Evolutionary conservation across 2,888 invertebrate species (phyloP), one percentile per base, ranked within the genome.

Genomic region (Acanthosoma haemorrhoidale): DNA sequence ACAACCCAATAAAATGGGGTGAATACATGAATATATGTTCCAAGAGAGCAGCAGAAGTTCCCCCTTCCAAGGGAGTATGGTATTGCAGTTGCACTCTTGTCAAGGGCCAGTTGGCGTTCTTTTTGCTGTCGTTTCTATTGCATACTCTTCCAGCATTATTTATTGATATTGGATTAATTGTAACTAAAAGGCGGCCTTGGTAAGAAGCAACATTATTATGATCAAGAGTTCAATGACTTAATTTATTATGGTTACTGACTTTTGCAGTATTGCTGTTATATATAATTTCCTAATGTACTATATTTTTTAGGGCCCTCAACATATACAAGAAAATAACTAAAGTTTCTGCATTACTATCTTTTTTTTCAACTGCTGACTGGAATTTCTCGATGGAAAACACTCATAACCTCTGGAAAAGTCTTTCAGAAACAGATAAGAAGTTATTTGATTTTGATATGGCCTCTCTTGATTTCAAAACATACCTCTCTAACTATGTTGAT

Each of bases 361-460:
- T 91, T 79, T 94, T 94, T 81, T 87, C 90, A 3, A 87, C 84
- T 13, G 85, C 87, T 73, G 86, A 90, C 73, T 95, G 93, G 93
- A 80, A 81, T 29, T 91, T 91, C 77, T 79, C 82, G 1, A 87
- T 87, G 72, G 80, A 81, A 15, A 86, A 86, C 59, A 84, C 88
- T 0, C 79, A 83, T 15, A 78, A 77, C 2, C 81, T 92, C 76
- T 84, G 87, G 82, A 78, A 79, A 0, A 83, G 83, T 0, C 77
- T 91, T 66, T 81, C 84, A 0, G 79, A 79, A 0, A 80, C 80
- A 8, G 91, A 90, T 77, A 82, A 82, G 69, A 80, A 83, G 18
- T 79, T 87, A 3, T 92, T 91, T 77, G 85, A 87, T 18, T 92
- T 91, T 79, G 88, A 87, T 77, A 84, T 92, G 73, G 83, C 82